Evolutionary conservation across 2,797 vertebrate species (phyloP).

Genomic region (Menidia menidia): DNA sequence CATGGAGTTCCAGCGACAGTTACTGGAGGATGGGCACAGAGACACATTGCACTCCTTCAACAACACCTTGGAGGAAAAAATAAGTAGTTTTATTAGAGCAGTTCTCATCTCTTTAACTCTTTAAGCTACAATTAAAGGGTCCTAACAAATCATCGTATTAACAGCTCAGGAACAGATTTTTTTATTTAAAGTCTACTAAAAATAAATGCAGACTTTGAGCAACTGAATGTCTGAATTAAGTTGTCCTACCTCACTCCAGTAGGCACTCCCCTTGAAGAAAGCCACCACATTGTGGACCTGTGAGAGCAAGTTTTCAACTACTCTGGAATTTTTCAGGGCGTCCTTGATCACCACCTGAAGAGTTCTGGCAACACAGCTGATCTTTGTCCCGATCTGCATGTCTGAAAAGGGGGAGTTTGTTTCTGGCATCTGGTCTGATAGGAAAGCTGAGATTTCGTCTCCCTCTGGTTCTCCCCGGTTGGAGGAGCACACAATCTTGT

Average conservation of each 20-base stretch:
- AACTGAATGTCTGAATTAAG: neutral
- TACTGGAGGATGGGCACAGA: conserved; percentile 66
- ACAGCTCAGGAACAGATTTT: no score
- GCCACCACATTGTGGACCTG: conserved; percentile 81
- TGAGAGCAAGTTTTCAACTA: conserved; percentile 79
- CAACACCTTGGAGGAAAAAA: conserved; percentile 64
- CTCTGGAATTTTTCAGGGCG: conserved; percentile 80
- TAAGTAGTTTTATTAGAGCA: neutral
- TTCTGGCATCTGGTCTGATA: conserved; percentile 69
- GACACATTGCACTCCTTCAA: conserved; percentile 74
- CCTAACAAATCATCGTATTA: neutral
- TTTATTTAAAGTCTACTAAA: no score
- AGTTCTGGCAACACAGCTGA: conserved; percentile 64
- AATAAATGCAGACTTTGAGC: neutral
- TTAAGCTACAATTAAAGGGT: neutral
- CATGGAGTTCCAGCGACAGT: conserved; percentile 81
- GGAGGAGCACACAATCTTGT: conserved; percentile 76
- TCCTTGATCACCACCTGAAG: conserved; percentile 81
- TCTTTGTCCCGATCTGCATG: conserved; percentile 71
- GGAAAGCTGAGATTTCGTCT: conserved; percentile 76
- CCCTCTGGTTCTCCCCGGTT: conserved; percentile 75
- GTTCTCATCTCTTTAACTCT: neutral
- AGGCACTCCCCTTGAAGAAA: conserved; percentile 79
- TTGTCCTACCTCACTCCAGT: conserved; percentile 80
- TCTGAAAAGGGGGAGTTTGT: conserved; percentile 64